Evolutionary conservation across 2,113 vertebrate species (phyloP).

Genomic region (Euleptes europaea): DNA sequence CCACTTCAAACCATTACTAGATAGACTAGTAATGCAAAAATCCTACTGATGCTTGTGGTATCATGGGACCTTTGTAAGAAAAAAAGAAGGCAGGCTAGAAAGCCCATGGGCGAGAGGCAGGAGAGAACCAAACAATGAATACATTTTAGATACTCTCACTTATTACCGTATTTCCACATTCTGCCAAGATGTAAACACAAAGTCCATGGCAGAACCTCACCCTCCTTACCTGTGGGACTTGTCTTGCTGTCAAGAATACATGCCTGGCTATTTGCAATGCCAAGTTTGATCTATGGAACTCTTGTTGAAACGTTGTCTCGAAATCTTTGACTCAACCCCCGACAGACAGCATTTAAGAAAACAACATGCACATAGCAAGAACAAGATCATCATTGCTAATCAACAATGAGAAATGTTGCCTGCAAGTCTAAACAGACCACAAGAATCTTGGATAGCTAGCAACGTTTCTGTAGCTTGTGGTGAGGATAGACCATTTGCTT

Average conservation of each 20-base stretch:
- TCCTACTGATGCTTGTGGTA: too few relatives aligned
- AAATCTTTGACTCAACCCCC: slow-evolving; percentile 38
- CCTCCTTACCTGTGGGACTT: slow-evolving; percentile 40
- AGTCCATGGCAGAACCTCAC: neutral
- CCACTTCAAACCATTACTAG: too few relatives aligned
- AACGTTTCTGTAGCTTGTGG: slow-evolving; percentile 55
- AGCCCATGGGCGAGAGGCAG: too few relatives aligned
- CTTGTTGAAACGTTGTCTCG: neutral
- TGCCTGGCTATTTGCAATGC: slow-evolving; percentile 29
- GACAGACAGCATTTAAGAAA: slow-evolving; percentile 49
- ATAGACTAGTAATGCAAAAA: too few relatives aligned
- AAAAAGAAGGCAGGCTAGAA: too few relatives aligned
- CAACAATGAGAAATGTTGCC: slow-evolving; percentile 1
- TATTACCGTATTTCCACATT: neutral
- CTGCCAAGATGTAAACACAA: slow-evolving; percentile 21
- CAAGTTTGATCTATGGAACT: neutral
- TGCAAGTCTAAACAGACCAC: slow-evolving; percentile 45
- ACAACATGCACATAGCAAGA: slow-evolving; percentile 34
- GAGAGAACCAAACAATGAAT: too few relatives aligned
- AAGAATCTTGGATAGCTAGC: slow-evolving; percentile 45
- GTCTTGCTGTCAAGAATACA: slow-evolving; percentile 42
- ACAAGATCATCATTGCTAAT: slow-evolving; percentile 38
- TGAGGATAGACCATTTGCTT: slow-evolving; percentile 61
- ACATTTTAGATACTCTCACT: too few relatives aligned
- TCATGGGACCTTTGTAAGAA: too few relatives aligned